A percentile compares a stretch with the other conserved stretches of the same genome.
Conservation (phyloP, 2,888 invertebrate species). For the Drosophila pseudotalamancana region DNA sequence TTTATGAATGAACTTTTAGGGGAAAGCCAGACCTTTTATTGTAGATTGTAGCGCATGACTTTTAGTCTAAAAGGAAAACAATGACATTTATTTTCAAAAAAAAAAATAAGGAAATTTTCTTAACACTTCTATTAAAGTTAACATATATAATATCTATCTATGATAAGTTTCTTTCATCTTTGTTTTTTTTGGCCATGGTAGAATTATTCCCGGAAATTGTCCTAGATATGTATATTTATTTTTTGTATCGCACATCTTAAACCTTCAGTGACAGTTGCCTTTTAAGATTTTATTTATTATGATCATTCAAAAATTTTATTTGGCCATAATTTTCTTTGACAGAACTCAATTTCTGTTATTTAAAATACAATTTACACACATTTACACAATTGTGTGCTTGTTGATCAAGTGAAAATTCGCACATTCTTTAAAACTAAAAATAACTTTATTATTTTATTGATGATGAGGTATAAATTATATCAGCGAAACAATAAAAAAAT, state of each 20-base stretch:
- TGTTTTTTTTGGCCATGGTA: neutral
- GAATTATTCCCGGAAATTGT: neutral
- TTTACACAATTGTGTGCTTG: conserved; percentile 12
- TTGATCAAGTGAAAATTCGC: neutral
- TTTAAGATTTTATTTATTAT: neutral
- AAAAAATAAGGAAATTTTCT: neutral
- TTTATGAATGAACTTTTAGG: conserved; percentile 3
- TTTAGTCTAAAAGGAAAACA: neutral
- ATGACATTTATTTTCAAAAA: neutral
- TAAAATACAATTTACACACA: conserved; percentile 8
- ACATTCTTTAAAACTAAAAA: conserved; percentile 28
- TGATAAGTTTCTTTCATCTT: neutral
- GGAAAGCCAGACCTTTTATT: neutral
- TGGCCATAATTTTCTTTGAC: neutral
- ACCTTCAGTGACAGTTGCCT: neutral
- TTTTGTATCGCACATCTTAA: neutral
- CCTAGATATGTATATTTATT: neutral
- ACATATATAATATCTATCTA: no score
- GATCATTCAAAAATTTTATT: neutral
- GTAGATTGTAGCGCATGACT: neutral
- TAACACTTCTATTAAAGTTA: no score
- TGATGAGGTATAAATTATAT: no score
- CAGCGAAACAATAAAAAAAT: conserved; percentile 18
- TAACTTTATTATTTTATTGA: conserved; percentile 43
- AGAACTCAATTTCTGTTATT: neutral